These are phyloP conservation scores for Drosophila ezoana DNA, from an alignment of 2,888 invertebrate genomes.

Conservation along the genomic window DNA sequence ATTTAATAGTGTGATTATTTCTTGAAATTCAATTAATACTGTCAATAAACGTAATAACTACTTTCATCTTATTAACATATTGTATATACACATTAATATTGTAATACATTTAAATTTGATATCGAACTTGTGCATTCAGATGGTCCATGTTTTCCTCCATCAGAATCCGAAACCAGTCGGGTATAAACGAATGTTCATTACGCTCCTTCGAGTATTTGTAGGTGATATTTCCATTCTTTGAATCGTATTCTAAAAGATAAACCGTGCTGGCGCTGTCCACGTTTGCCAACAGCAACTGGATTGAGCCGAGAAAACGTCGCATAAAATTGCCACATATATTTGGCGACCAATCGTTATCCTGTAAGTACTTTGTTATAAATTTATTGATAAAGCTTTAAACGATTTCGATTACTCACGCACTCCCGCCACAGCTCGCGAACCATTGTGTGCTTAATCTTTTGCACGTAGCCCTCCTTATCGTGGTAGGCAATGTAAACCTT, in stretches of 20 bases:
- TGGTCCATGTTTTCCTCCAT: constrained; percentile 27
- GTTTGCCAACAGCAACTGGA: constrained; percentile 18
- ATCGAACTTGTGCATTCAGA: background rate
- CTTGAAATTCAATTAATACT: constrained; percentile 50
- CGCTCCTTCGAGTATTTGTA: constrained; percentile 19
- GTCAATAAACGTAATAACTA: constrained; percentile 50
- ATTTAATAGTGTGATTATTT: constrained; percentile 59
- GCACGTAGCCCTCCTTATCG: constrained; percentile 29
- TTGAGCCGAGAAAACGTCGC: constrained; percentile 18
- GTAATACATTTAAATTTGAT: background rate
- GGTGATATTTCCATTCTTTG: constrained; percentile 19
- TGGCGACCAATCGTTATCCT: constrained; percentile 50
- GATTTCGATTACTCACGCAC: constrained; percentile 41
- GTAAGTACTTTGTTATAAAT: background rate
- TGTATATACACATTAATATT: background rate
- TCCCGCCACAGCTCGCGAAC: constrained; percentile 30
- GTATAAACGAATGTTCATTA: constrained; percentile 51
- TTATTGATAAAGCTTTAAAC: no score
- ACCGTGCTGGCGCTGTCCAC: constrained; percentile 49
- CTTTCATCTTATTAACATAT: constrained; percentile 22
- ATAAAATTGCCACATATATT: constrained; percentile 48
- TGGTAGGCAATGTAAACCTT: constrained; percentile 43
- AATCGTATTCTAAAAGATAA: constrained; percentile 43
- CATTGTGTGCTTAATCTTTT: constrained; percentile 4
- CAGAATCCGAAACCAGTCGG: constrained; percentile 59